A percentile compares a stretch with the other conserved stretches of the same genome.
Evolutionary conservation across 2,113 vertebrate species (phyloP).

Genomic region (Mungos mungo): DNA sequence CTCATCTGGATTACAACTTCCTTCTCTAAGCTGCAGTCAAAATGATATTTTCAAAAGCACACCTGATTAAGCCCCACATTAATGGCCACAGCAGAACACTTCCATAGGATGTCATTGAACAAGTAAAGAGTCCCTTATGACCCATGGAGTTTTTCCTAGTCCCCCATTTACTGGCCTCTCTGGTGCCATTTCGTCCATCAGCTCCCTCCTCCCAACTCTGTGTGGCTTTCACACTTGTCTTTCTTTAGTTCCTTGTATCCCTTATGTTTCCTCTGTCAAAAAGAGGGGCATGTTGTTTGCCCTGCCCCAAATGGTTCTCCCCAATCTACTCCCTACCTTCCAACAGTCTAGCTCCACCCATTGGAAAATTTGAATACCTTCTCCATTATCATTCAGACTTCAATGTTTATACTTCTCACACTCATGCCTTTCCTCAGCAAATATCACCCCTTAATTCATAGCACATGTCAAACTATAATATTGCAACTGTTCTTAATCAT

Average conservation of each 20-base stretch:
- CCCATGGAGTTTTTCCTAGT: neutral
- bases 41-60: neutral
- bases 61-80: neutral
- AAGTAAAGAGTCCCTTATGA: neutral
- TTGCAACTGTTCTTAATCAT: neutral
- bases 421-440: rapidly evolving
- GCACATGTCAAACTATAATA: rapidly evolving
- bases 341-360: neutral
- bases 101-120: neutral
- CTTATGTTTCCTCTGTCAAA: neutral
- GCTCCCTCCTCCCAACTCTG: neutral
- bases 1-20: neutral
- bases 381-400: neutral
- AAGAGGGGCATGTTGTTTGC: neutral
- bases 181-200: neutral
- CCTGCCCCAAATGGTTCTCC: neutral
- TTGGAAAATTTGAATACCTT: neutral
- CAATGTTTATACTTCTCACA: neutral
- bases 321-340: neutral
- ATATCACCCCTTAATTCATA: rapidly evolving
- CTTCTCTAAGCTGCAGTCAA: neutral
- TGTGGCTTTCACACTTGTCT: neutral
- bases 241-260: neutral
- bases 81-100: neutral
- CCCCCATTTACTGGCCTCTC: neutral